phyloP scores from a whole-genome alignment of 2,113 vertebrate genomes.

The Leuciscus idus region DNA sequence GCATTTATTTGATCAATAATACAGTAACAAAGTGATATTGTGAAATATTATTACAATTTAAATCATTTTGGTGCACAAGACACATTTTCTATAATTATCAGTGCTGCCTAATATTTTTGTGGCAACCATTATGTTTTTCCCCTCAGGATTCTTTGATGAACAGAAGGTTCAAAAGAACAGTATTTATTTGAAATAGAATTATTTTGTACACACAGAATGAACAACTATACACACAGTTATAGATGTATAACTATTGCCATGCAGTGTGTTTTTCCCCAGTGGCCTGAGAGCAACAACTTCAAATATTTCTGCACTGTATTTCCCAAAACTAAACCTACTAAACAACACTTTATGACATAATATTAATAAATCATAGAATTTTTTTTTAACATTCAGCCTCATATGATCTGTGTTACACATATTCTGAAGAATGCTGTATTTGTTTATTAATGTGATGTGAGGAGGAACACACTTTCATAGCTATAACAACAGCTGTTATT shows the following conservation, averaged over 20 bases:
- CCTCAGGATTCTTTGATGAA: not conserved
- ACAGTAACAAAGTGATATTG: too few relatives aligned
- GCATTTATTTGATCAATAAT: too few relatives aligned
- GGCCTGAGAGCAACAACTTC: not conserved
- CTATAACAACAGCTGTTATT: not conserved
- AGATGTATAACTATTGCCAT: not conserved
- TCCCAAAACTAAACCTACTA: not conserved
- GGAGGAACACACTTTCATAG: not conserved
- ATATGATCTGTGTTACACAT: not conserved
- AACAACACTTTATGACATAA: not conserved
- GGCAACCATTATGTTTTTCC: too few relatives aligned
- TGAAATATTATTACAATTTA: too few relatives aligned
- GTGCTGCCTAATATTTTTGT: too few relatives aligned
- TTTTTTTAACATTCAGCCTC: too few relatives aligned
- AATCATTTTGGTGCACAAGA: too few relatives aligned
- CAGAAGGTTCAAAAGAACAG: not conserved
- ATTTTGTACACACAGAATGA: too few relatives aligned
- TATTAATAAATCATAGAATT: not conserved
- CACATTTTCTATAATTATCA: too few relatives aligned
- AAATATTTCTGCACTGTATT: not conserved
- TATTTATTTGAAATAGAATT: not conserved
- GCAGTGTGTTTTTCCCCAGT: not conserved
- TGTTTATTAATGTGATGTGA: not conserved
- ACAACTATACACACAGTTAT: too few relatives aligned
- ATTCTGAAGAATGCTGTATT: not conserved